Evolutionary conservation across 1,140 invertebrate genomes (phyloP).

Genomic region (Ctenoplectra terminalis): DNA sequence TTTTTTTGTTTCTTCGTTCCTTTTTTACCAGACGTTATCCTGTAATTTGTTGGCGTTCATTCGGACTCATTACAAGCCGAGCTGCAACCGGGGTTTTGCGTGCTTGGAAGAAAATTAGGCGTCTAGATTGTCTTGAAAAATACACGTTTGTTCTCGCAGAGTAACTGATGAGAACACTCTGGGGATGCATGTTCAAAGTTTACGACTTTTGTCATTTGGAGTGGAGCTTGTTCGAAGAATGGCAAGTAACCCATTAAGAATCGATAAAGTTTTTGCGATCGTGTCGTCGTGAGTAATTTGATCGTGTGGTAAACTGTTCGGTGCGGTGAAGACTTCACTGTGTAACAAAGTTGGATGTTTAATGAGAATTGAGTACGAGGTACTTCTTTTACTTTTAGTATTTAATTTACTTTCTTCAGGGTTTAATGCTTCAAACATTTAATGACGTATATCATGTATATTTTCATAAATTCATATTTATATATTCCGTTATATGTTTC

Average conservation of each 20-base stretch:
- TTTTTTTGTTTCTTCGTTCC: background rate
- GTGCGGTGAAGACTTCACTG: background rate
- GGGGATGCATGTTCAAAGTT: background rate
- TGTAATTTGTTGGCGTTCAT: constrained; percentile 8
- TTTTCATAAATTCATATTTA: too few relatives aligned
- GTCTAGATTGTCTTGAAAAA: constrained; percentile 19
- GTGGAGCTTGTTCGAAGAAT: background rate
- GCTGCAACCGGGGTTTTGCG: background rate
- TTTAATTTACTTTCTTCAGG: too few relatives aligned
- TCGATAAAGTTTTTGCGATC: constrained; percentile 14
- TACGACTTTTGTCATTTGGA: constrained; percentile 33
- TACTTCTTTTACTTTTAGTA: background rate
- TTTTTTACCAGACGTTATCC: background rate
- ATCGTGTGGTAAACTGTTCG: background rate
- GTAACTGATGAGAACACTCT: background rate
- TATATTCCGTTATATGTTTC: too few relatives aligned
- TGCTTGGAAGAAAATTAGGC: constrained; percentile 2
- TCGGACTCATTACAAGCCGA: background rate
- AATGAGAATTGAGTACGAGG: background rate
- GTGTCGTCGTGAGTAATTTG: too few relatives aligned
- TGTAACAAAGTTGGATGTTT: background rate
- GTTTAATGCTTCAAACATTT: too few relatives aligned
- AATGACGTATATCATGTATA: too few relatives aligned
- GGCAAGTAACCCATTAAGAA: constrained; percentile 27
- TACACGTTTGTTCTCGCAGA: background rate